Percentiles rank a stretch among this genome's conserved stretches.
Evolutionary conservation across 2,888 invertebrate genomes (phyloP).

Genomic region (Oscheius myriophilus): DNA sequence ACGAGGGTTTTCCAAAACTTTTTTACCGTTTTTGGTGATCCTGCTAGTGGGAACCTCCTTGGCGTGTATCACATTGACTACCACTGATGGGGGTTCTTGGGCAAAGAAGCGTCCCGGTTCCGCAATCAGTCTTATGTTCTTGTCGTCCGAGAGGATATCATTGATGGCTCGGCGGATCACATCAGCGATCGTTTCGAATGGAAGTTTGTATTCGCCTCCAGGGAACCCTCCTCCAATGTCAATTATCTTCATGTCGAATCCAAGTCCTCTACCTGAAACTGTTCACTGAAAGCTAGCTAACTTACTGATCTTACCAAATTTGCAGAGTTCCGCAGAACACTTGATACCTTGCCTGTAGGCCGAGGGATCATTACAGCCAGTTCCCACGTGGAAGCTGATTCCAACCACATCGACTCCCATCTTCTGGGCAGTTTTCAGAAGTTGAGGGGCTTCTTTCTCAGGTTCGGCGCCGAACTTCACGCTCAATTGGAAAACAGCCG

Average conservation of each 20-base stretch:
- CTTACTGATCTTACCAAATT: constrained; percentile 72
- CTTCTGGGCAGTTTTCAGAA: constrained; percentile 60
- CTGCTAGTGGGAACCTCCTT: constrained; percentile 74
- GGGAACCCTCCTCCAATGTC: constrained; percentile 91
- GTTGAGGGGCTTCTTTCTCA: constrained; percentile 53
- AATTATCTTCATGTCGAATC: constrained; percentile 82
- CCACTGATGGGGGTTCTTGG: constrained; percentile 90
- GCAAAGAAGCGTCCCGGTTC: constrained; percentile 95
- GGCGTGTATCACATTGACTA: constrained; percentile 86
- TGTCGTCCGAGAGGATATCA: constrained; percentile 79
- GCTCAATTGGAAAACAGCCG: constrained; percentile 81
- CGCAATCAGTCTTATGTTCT: constrained; percentile 83
- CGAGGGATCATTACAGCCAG: constrained; percentile 74
- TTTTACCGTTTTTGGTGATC: constrained; percentile 55
- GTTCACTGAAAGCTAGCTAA: no score
- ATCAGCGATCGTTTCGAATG: constrained; percentile 78
- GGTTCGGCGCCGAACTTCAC: constrained; percentile 71
- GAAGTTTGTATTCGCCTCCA: constrained; percentile 74
- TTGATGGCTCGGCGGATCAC: constrained; percentile 84
- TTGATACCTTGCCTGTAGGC: constrained; percentile 85
- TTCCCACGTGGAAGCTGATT: constrained; percentile 73
- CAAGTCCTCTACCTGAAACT: constrained; percentile 74
- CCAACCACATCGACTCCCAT: constrained; percentile 65
- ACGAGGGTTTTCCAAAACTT: not conserved
- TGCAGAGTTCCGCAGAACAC: constrained; percentile 81